Evolutionary conservation across 2,888 invertebrate genomes (phyloP).

Genomic region (Deilephila porcellus): DNA sequence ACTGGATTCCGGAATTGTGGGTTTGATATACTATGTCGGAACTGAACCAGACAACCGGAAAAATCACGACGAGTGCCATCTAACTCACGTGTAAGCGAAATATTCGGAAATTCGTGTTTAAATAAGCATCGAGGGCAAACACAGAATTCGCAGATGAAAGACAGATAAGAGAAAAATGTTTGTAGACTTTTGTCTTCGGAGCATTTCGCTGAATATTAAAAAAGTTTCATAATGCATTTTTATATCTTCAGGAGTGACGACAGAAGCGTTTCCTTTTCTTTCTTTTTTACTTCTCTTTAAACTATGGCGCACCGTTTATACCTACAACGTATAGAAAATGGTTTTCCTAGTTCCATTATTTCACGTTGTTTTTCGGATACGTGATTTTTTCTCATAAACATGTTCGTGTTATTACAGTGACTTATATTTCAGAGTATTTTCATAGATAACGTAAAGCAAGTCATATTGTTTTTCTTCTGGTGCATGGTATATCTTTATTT

Average conservation of each 20-base stretch:
- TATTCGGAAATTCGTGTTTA: slow-evolving; percentile 17
- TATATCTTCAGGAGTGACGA: background rate
- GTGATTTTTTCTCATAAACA: background rate
- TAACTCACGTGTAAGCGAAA: slow-evolving; percentile 16
- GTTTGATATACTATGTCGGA: slow-evolving; percentile 30
- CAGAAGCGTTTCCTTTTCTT: background rate
- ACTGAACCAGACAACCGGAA: slow-evolving; percentile 44
- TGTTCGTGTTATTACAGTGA: background rate
- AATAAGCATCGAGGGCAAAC: slow-evolving; percentile 17
- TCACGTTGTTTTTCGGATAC: background rate
- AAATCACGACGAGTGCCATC: slow-evolving; percentile 35
- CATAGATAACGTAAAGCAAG: slow-evolving; percentile 8
- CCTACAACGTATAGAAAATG: background rate
- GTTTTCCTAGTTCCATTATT: too few species aligned
- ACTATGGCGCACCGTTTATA: background rate
- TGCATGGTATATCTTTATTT: background rate
- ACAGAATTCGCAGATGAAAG: slow-evolving; percentile 16
- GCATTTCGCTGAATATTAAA: slow-evolving; percentile 22
- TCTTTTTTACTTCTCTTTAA: too few species aligned
- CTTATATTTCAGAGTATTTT: background rate
- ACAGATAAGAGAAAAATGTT: slow-evolving; percentile 9
- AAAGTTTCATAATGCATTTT: slow-evolving; percentile 5
- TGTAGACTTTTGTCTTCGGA: background rate
- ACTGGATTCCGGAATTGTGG: slow-evolving; percentile 34
- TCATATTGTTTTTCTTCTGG: background rate